phyloP scores from a whole-genome alignment of 2,797 vertebrate genomes.

The Masticophis lateralis region DNA sequence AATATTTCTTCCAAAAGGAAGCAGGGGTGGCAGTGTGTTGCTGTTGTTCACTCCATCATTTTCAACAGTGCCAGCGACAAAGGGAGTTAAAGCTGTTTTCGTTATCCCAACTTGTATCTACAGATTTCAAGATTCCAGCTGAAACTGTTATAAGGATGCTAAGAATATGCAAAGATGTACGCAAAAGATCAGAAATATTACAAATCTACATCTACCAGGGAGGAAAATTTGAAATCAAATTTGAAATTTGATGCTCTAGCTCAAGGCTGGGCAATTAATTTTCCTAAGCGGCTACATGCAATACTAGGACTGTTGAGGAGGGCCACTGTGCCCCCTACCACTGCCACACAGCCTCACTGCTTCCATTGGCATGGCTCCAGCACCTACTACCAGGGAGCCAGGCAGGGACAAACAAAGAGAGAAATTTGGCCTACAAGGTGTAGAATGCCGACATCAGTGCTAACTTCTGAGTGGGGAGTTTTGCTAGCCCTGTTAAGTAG shows the following conservation, averaged over 20 bases:
- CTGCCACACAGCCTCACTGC: no score
- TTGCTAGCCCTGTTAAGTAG: background rate
- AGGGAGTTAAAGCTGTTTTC: background rate
- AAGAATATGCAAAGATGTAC: background rate
- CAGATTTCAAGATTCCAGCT: background rate
- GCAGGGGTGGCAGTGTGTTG: background rate
- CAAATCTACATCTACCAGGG: background rate
- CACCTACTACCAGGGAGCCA: background rate
- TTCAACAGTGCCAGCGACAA: background rate
- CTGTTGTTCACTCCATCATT: background rate
- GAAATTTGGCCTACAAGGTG: background rate
- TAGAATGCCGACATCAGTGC: background rate
- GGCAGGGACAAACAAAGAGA: background rate
- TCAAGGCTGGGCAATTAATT: no score
- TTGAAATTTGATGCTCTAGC: background rate
- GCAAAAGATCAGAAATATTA: background rate
- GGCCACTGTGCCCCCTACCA: no score
- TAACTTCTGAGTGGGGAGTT: background rate
- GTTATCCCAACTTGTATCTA: background rate
- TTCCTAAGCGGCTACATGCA: no score
- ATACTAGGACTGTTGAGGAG: no score
- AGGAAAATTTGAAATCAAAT: background rate
- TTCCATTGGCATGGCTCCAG: no score
- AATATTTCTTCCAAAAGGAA: background rate
- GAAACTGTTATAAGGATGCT: background rate